These are phyloP conservation scores for Chloromyia formosa DNA, from an alignment of 2,888 invertebrate genomes.

Conservation along the genomic window DNA sequence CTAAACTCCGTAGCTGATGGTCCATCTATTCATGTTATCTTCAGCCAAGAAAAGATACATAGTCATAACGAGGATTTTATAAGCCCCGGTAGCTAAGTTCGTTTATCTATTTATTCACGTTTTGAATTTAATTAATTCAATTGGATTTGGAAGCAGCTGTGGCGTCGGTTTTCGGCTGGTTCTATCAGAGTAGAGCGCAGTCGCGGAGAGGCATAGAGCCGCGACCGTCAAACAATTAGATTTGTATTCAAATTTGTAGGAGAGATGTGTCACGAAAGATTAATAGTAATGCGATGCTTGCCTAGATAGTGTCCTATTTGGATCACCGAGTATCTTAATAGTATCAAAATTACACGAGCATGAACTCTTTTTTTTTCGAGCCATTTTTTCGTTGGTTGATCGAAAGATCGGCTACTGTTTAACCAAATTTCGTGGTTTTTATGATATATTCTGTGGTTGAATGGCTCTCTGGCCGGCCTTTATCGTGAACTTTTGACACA, in stretches of 20 bases:
- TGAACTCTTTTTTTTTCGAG: no score
- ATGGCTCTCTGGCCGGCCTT: conserved; percentile 30
- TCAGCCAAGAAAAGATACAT: neutral
- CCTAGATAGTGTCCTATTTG: neutral
- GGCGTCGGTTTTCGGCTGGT: no score
- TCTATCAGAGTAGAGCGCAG: no score
- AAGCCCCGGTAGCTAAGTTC: no score
- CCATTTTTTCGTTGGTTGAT: no score
- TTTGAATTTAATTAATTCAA: conserved; percentile 7
- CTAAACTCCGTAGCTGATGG: neutral
- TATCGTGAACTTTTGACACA: conserved; percentile 33
- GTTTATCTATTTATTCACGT: neutral
- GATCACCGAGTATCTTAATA: no score
- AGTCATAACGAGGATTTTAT: no score
- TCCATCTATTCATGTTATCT: neutral
- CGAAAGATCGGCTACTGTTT: no score
- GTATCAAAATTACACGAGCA: no score
- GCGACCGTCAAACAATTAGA: neutral
- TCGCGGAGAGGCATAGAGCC: neutral
- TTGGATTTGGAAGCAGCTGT: neutral
- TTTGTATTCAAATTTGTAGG: neutral
- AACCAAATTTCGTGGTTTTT: no score
- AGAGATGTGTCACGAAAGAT: neutral
- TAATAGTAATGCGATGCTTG: neutral
- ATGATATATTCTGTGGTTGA: neutral